phyloP scores from a whole-genome alignment of 1,140 invertebrate genomes.

The Drosophila busckii region DNA sequence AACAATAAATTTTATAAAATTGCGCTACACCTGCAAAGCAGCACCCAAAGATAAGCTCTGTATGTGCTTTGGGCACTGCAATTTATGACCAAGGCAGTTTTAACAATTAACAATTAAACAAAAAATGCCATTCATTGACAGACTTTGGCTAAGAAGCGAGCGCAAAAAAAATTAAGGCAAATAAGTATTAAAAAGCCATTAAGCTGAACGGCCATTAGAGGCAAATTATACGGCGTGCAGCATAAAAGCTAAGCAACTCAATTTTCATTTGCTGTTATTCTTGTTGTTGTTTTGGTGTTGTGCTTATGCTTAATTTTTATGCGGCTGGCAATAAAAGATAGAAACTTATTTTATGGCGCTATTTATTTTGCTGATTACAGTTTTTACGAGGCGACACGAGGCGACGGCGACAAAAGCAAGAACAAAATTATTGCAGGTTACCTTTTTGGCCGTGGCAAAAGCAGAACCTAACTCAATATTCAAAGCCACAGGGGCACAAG shows the following conservation, averaged over 20 bases:
- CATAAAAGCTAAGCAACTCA: constrained; percentile 68
- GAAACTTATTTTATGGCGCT: constrained; percentile 76
- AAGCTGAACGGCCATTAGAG: constrained; percentile 60
- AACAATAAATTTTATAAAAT: too few species aligned
- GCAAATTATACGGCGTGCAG: constrained; percentile 46
- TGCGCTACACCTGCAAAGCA: too few species aligned
- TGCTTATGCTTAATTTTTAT: constrained; percentile 58
- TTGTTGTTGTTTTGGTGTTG: constrained; percentile 1
- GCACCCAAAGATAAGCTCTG: too few species aligned
- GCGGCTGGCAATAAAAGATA: constrained; percentile 68
- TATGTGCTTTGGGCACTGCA: too few species aligned
- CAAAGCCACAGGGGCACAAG: constrained; percentile 45
- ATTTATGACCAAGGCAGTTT: too few species aligned
- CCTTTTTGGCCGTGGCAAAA: constrained; percentile 37
- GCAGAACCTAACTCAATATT: constrained; percentile 71
- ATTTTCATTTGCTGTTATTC: constrained; percentile 58
- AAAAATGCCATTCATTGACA: constrained; percentile 34
- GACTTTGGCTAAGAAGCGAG: constrained; percentile 2
- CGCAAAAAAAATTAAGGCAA: constrained; percentile 4
- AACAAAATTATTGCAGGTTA: constrained; percentile 21
- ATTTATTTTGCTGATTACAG: constrained; percentile 76
- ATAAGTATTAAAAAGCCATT: constrained; percentile 30
- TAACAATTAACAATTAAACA: too few species aligned
- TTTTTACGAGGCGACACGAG: constrained; percentile 65
- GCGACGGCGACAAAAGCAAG: constrained; percentile 51